phyloP scores from a whole-genome alignment of 1,140 invertebrate species.

The Ericerus pela region DNA sequence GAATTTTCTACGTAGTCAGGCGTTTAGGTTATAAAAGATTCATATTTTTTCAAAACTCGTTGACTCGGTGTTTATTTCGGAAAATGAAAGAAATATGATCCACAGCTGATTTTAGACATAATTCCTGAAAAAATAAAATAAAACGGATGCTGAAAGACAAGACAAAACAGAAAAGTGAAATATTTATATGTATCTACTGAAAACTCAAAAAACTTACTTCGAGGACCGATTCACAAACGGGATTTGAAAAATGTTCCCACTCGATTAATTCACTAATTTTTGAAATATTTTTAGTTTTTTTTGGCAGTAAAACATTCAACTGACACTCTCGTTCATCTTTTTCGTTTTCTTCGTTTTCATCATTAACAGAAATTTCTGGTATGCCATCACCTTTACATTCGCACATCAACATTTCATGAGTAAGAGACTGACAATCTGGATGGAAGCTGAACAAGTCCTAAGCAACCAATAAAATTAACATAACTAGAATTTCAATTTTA shows the following conservation, averaged over 20 bases:
- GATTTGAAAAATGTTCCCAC: constrained; percentile 24
- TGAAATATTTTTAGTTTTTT: constrained; percentile 4
- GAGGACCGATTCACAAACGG: constrained; percentile 14
- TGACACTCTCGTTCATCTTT: constrained; percentile 16
- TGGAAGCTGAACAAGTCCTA: constrained; percentile 24
- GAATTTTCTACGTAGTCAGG: not conserved
- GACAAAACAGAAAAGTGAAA: not conserved
- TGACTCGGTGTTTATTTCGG: not conserved
- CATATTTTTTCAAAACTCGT: not conserved
- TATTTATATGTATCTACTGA: not conserved
- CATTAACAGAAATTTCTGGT: constrained; percentile 1
- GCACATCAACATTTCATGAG: constrained; percentile 23
- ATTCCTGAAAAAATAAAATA: not conserved
- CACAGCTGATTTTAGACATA: not conserved
- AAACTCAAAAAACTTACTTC: constrained; percentile 15
- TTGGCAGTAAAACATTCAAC: constrained; percentile 2
- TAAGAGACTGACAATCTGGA: constrained; percentile 16
- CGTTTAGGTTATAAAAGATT: not conserved
- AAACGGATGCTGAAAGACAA: not conserved
- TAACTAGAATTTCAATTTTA: not conserved
- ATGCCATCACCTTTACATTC: constrained; percentile 22
- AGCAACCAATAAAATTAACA: not conserved
- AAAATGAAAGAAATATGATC: not conserved
- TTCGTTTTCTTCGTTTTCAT: not conserved
- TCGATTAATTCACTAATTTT: constrained; percentile 25